Evolutionary conservation across 1,140 invertebrate genomes (phyloP).

Genomic region (Drosophila seguyi): DNA sequence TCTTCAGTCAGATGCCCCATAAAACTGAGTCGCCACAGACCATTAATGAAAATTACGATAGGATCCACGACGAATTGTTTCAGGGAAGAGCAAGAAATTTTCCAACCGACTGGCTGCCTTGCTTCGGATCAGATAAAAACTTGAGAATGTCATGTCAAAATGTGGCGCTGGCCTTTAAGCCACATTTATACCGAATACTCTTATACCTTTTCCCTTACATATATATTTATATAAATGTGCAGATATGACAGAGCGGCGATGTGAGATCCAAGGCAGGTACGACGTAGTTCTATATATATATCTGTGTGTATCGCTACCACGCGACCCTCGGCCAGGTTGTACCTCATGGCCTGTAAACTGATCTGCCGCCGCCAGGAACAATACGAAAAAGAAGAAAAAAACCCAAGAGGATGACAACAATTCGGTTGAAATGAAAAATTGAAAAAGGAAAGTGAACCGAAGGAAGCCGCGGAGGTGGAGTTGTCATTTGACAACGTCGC

Average conservation of each 20-base stretch:
- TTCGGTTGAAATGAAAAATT: conserved; percentile 65
- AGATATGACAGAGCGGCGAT: conserved; percentile 64
- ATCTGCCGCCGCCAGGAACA: conserved; percentile 63
- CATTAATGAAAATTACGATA: conserved; percentile 76
- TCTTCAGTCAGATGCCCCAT: conserved; percentile 60
- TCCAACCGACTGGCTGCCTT: conserved; percentile 74
- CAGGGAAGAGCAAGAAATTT: conserved; percentile 52
- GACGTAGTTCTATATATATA: not conserved
- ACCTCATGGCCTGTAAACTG: conserved; percentile 57
- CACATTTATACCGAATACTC: conserved; percentile 38
- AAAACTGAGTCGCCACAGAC: conserved; percentile 50
- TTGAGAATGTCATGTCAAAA: conserved; percentile 78
- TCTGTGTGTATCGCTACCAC: conserved; percentile 53
- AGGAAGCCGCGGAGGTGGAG: conserved; percentile 48
- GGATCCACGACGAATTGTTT: conserved; percentile 39
- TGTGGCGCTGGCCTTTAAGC: conserved; percentile 63
- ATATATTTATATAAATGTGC: conserved; percentile 6
- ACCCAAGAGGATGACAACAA: conserved; percentile 36
- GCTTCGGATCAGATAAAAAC: conserved; percentile 70
- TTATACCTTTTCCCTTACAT: not conserved
- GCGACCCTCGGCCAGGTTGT: conserved; percentile 43
- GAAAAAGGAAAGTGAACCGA: conserved; percentile 74
- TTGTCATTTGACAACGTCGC: conserved; percentile 61
- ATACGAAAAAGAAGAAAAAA: conserved; percentile 36
- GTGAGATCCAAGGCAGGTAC: conserved; percentile 29